Conservation (phyloP, 1,140 invertebrate species). For the Augochlora pura region DNA sequence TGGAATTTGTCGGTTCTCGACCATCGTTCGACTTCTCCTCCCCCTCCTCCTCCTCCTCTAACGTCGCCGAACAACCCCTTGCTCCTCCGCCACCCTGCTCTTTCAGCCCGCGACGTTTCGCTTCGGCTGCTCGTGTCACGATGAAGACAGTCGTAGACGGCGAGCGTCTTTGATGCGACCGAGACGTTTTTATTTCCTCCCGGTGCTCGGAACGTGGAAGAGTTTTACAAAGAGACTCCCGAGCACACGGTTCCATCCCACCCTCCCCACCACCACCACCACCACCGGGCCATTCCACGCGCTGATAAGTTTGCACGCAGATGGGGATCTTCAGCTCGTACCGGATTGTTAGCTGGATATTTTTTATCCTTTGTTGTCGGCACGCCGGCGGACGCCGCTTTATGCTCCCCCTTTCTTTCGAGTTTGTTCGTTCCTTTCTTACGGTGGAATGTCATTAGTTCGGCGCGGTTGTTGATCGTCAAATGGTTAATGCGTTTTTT, state of each 20-base stretch:
- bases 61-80: too few relatives aligned
- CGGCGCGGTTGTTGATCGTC: too few relatives aligned
- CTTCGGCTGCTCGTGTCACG: conserved; percentile 10
- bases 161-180: conserved; percentile 4
- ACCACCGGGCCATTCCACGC: neutral
- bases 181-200: neutral
- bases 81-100: neutral
- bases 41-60: too few relatives aligned
- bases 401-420: neutral
- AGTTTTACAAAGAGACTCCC: neutral
- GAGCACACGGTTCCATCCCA: neutral
- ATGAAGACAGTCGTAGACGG: neutral
- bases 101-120: conserved; percentile 34
- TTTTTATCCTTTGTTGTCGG: neutral
- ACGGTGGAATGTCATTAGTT: too few relatives aligned
- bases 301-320: neutral
- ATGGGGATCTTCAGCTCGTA: neutral
- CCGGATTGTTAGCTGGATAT: neutral
- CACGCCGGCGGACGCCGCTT: too few relatives aligned
- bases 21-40: conserved; percentile 12
- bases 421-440: too few relatives aligned
- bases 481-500: too few relatives aligned
- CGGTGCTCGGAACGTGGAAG: neutral
- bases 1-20: conserved; percentile 36
- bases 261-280: too few relatives aligned